phyloP scores from a whole-genome alignment of 2,888 invertebrate genomes.

The Macaria liturata region DNA sequence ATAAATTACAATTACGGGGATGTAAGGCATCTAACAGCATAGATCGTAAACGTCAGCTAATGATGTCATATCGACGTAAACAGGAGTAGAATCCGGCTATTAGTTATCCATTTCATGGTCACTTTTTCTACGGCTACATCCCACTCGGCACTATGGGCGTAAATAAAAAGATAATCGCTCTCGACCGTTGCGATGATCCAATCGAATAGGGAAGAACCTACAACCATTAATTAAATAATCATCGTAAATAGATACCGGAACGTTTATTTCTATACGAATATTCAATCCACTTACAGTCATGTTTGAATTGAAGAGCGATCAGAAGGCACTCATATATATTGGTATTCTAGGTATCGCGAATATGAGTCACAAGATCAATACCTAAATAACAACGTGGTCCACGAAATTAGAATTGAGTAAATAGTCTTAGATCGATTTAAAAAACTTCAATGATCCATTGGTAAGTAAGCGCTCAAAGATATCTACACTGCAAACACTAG shows the following conservation, averaged over 20 bases:
- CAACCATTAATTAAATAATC: slow-evolving; percentile 50
- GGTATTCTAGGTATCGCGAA: slow-evolving; percentile 8
- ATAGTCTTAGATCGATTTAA: no score
- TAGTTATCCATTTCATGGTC: slow-evolving; percentile 67
- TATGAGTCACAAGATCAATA: slow-evolving; percentile 4
- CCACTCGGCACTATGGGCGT: slow-evolving; percentile 47
- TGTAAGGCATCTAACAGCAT: slow-evolving; percentile 52
- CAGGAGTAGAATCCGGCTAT: slow-evolving; percentile 73
- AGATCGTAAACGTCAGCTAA: slow-evolving; percentile 58
- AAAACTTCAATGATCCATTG: no score
- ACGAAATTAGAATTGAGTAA: no score
- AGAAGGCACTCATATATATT: background rate
- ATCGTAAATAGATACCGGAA: slow-evolving; percentile 51
- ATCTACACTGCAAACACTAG: no score
- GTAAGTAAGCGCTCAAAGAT: no score
- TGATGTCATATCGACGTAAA: slow-evolving; percentile 69
- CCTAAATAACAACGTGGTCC: slow-evolving; percentile 1
- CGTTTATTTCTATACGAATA: slow-evolving; percentile 39
- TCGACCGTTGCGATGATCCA: slow-evolving; percentile 51
- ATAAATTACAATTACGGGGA: slow-evolving; percentile 9
- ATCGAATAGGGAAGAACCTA: slow-evolving; percentile 49
- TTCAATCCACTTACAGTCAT: slow-evolving; percentile 32
- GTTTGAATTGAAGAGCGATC: slow-evolving; percentile 13
- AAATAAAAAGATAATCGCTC: slow-evolving; percentile 43
- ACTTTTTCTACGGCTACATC: slow-evolving; percentile 71